Conservation (phyloP, 2,888 invertebrate genomes). For the Caenorhabditis parvicauda region DNA sequence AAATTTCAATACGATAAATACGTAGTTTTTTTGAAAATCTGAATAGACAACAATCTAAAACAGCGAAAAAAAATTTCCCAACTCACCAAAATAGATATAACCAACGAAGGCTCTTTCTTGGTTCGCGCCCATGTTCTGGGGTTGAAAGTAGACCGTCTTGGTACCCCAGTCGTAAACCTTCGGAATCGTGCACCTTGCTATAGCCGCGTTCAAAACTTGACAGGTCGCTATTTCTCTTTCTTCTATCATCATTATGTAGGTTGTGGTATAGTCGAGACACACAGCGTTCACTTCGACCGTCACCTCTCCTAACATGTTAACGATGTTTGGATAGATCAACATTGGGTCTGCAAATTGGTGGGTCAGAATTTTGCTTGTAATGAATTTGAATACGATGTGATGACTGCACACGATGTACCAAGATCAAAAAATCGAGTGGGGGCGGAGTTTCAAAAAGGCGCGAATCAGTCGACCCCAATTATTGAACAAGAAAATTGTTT, state of each 20-base stretch:
- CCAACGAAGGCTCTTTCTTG: conserved; percentile 62
- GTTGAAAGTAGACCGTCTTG: conserved; percentile 61
- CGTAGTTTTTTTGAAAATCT: too few relatives aligned
- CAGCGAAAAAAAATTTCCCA: background rate
- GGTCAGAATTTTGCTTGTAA: background rate
- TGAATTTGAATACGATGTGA: background rate
- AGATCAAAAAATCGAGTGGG: too few relatives aligned
- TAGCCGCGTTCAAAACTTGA: conserved; percentile 54
- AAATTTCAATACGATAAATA: too few relatives aligned
- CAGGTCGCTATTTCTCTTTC: conserved; percentile 59
- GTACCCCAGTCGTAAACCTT: conserved; percentile 62
- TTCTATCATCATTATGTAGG: conserved; percentile 60
- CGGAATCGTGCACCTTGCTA: conserved; percentile 58
- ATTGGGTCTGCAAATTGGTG: conserved; percentile 54
- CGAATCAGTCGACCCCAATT: too few relatives aligned
- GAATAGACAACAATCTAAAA: too few relatives aligned
- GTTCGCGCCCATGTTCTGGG: conserved; percentile 55
- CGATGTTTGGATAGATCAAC: conserved; percentile 76
- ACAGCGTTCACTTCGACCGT: conserved; percentile 94
- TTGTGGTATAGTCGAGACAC: conserved; percentile 73
- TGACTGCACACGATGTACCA: background rate
- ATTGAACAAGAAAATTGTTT: too few relatives aligned
- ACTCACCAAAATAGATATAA: conserved; percentile 61
- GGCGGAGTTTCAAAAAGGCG: too few relatives aligned
- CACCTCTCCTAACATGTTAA: conserved; percentile 94